A percentile compares a stretch with the other conserved stretches of the same genome.
Evolutionary conservation across 2,113 vertebrate species (phyloP).

Genomic region (Crotalus horridus): DNA sequence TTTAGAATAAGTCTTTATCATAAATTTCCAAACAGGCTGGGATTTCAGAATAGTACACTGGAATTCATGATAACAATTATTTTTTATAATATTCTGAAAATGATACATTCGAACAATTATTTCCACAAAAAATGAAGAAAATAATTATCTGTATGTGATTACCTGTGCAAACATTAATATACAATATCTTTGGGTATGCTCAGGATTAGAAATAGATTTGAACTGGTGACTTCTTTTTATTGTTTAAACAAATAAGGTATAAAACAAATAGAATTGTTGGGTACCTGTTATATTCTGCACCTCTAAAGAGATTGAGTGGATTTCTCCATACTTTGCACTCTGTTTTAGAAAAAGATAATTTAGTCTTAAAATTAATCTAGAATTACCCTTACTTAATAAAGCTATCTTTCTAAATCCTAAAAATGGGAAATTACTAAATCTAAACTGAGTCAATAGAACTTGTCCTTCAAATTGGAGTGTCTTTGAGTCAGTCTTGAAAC

Average conservation of each 20-base stretch:
- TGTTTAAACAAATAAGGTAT: conserved; percentile 20
- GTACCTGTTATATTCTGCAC: conserved; percentile 97
- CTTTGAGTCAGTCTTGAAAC: not conserved
- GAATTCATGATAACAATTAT: not conserved
- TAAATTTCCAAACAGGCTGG: not conserved
- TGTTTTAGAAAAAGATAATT: conserved; percentile 48
- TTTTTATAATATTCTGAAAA: not conserved
- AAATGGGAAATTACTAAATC: not conserved
- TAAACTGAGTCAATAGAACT: not conserved
- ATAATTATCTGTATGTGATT: not conserved
- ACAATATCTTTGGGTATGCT: not conserved
- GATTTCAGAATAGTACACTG: not conserved
- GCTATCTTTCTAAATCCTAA: not conserved
- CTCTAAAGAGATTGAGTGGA: conserved; percentile 95
- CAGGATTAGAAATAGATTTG: not conserved
- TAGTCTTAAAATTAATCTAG: not conserved
- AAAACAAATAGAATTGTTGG: not conserved
- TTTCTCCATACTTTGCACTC: conserved; percentile 99
- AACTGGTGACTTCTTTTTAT: not conserved
- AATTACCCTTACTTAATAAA: not conserved
- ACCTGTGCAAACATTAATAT: not conserved
- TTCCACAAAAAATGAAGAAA: not conserved
- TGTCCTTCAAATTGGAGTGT: not conserved
- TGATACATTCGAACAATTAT: not conserved
- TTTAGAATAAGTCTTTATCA: not conserved